Evolutionary conservation across 2,113 vertebrate species (phyloP).

Genomic region (Stegostoma tigrinum): DNA sequence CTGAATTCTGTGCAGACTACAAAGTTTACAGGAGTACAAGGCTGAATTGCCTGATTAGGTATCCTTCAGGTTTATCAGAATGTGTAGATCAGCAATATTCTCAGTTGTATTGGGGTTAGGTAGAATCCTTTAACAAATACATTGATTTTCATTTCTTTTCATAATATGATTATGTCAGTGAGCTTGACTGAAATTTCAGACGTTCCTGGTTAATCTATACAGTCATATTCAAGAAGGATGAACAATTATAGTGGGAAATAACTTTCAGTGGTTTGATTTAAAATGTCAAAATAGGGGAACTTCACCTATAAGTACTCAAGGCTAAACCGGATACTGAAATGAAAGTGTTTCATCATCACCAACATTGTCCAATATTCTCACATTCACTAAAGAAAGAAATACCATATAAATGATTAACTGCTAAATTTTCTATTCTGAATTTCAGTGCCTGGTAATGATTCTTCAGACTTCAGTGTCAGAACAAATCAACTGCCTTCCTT

Average conservation of each 20-base stretch:
- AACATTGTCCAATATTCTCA: neutral
- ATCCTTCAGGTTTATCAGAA: neutral
- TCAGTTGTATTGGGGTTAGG: neutral
- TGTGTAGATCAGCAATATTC: neutral
- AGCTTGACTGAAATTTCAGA: neutral
- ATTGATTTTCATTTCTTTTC: neutral
- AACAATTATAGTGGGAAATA: neutral
- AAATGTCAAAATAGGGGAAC: neutral
- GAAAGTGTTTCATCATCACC: neutral
- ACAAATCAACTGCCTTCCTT: neutral
- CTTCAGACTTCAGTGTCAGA: constrained; percentile 11
- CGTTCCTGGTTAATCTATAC: neutral
- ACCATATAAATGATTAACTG: neutral
- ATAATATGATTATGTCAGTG: neutral
- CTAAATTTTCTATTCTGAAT: neutral
- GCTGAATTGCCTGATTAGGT: neutral
- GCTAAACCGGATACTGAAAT: neutral
- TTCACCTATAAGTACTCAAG: neutral
- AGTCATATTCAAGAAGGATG: neutral
- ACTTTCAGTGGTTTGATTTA: neutral
- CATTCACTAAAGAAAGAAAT: neutral
- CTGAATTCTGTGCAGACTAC: neutral
- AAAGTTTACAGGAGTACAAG: neutral
- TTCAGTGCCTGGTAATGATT: neutral
- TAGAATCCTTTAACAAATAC: neutral